Conservation (phyloP, 2,113 vertebrate species). For the Mus musculus region DNA sequence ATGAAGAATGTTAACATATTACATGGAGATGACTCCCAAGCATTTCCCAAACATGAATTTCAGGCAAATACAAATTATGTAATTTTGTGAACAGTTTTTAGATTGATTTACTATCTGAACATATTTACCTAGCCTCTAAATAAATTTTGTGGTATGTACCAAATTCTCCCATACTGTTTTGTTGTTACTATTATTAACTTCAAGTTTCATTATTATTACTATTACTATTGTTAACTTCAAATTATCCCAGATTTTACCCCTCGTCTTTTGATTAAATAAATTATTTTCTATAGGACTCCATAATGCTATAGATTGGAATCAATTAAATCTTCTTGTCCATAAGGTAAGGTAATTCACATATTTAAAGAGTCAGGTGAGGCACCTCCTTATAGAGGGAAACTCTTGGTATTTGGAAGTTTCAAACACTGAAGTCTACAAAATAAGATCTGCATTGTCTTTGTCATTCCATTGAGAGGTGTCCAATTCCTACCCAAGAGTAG, state of each 20-base stretch:
- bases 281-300: constrained; percentile 87
- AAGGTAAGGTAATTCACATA: constrained; percentile 76
- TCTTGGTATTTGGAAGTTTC: constrained; percentile 51
- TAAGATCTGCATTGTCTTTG: constrained; percentile 66
- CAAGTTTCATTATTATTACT: no score
- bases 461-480: constrained; percentile 15
- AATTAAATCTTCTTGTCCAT: constrained; percentile 58
- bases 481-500: constrained; percentile 30
- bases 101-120: constrained; percentile 95
- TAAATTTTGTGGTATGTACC: constrained; percentile 91
- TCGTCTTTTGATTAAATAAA: constrained; percentile 83
- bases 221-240: constrained; percentile 59
- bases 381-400: constrained; percentile 85
- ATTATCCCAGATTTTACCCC: constrained; percentile 85
- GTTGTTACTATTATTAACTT: constrained; percentile 86
- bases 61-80: constrained; percentile 89
- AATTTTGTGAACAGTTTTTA: constrained; percentile 88
- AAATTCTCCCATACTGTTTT: constrained; percentile 92
- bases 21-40: constrained; percentile 96
- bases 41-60: constrained; percentile 95
- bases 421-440: background rate
- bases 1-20: constrained; percentile 95
- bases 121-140: constrained; percentile 96
- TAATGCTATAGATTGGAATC: constrained; percentile 73
- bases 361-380: constrained; percentile 78